These are phyloP conservation scores for Chloebia gouldiae DNA, from an alignment of 2,113 vertebrate genomes.

Conservation along the genomic window DNA sequence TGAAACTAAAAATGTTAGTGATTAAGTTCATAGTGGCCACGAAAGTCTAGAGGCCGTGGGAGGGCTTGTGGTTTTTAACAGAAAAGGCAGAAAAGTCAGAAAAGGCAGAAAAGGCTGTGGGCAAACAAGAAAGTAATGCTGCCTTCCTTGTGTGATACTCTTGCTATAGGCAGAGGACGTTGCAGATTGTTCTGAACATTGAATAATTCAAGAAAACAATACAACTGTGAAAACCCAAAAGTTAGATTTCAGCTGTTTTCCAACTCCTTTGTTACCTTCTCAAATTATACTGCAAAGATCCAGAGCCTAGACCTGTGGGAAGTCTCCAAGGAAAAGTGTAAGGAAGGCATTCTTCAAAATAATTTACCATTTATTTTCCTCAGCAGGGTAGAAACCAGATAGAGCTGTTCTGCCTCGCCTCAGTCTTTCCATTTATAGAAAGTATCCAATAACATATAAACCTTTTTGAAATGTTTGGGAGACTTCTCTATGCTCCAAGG, in stretches of 20 bases:
- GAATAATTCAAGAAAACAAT: background rate
- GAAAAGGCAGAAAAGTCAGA: background rate
- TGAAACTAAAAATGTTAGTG: background rate
- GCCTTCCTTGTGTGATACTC: background rate
- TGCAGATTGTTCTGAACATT: background rate
- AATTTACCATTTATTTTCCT: background rate
- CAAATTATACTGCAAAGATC: background rate
- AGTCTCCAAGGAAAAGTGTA: background rate
- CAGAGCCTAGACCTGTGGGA: background rate
- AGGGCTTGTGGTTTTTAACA: background rate
- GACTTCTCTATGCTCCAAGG: background rate
- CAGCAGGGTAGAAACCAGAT: background rate
- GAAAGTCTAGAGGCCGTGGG: background rate
- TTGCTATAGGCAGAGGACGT: background rate
- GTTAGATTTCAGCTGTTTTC: background rate
- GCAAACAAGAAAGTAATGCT: background rate
- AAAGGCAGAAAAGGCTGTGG: background rate
- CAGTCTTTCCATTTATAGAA: background rate
- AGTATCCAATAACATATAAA: background rate
- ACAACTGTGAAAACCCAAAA: background rate
- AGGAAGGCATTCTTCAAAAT: background rate
- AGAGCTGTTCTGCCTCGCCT: background rate
- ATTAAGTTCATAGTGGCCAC: background rate
- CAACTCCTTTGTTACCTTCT: background rate
- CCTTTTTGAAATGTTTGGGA: background rate